Evolutionary conservation across 2,113 vertebrate genomes (phyloP).

Genomic region (Pluvianellus socialis): DNA sequence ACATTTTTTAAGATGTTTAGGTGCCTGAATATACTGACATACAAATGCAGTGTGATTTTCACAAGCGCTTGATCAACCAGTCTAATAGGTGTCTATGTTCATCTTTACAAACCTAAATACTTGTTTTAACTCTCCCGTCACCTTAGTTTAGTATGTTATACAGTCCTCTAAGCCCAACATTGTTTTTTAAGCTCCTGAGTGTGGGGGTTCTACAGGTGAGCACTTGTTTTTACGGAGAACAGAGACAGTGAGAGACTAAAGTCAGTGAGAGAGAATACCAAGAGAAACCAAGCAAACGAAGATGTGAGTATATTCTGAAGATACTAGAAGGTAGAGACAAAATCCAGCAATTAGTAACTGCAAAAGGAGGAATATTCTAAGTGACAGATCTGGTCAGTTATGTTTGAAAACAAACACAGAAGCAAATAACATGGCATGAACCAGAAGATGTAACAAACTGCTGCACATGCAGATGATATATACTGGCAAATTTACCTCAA

Average conservation of each 20-base stretch:
- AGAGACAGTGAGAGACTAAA: neutral
- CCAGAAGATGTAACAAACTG: neutral
- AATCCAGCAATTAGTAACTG: neutral
- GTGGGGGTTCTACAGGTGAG: neutral
- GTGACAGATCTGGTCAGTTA: neutral
- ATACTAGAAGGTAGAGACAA: neutral
- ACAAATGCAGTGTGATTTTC: neutral
- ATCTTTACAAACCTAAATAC: neutral
- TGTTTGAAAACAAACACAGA: neutral
- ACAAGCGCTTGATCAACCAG: neutral
- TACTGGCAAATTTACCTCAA: neutral
- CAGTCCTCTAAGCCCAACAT: neutral
- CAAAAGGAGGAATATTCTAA: neutral
- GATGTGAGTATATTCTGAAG: neutral
- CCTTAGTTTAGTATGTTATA: neutral
- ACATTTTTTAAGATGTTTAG: neutral
- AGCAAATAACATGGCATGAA: neutral
- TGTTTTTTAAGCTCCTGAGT: neutral
- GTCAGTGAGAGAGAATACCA: neutral
- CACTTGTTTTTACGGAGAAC: neutral
- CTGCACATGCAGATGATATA: neutral
- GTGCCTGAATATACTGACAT: neutral
- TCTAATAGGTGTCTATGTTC: neutral
- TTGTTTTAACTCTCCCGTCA: neutral
- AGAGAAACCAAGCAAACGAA: neutral